A percentile compares a stretch with the other conserved stretches of the same genome.
Conservation (phyloP, 64 coral and sea anemone genomes). For the Trachythela sp. region DNA sequence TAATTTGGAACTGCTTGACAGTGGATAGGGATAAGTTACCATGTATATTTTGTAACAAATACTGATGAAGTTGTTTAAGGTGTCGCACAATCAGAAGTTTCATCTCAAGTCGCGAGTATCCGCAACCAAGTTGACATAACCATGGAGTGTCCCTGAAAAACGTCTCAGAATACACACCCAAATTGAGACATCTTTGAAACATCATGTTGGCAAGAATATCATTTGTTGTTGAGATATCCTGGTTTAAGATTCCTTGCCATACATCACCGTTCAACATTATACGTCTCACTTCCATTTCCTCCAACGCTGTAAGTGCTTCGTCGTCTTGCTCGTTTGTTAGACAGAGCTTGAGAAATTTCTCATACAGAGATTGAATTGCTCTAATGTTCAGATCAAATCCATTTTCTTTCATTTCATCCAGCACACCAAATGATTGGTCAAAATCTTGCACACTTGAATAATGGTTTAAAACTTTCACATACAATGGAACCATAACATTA, state of each 20-base stretch:
- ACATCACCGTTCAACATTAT: not conserved
- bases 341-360: not conserved
- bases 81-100: not conserved
- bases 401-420: not conserved
- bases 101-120: not conserved
- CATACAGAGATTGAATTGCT: not conserved
- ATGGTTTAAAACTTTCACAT: not conserved
- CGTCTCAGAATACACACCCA: not conserved
- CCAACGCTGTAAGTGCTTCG: not conserved
- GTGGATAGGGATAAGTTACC: not conserved
- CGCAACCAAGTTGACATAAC: not conserved
- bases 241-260: not conserved
- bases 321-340: not conserved
- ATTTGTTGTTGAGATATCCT: not conserved
- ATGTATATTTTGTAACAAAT: not conserved
- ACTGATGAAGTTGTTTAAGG: not conserved
- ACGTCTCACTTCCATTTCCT: not conserved
- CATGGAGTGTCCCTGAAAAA: not conserved
- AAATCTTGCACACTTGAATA: not conserved
- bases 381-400: not conserved
- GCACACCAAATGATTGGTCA: not conserved
- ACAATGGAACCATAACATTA: not conserved
- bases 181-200: not conserved
- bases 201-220: not conserved
- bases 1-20: not conserved